phyloP scores from a whole-genome alignment of 2,888 invertebrate species.

The Platerodrilus igneus region DNA sequence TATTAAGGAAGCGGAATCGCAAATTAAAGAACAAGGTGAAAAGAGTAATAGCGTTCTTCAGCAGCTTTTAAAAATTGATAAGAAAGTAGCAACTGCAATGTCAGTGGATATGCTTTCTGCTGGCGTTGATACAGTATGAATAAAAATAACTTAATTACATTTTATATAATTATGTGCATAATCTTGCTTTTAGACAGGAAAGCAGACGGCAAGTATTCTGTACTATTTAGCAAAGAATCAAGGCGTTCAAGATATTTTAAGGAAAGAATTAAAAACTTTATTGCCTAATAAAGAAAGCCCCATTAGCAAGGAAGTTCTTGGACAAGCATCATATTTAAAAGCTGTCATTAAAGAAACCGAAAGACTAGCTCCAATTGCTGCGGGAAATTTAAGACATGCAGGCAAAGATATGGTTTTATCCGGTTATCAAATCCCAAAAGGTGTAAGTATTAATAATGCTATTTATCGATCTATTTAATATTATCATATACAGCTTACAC shows the following conservation, averaged over 20 bases:
- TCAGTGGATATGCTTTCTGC: constrained; percentile 66
- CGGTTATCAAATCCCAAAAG: constrained; percentile 44
- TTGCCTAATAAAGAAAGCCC: constrained; percentile 36
- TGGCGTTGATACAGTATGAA: constrained; percentile 71
- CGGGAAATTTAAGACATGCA: constrained; percentile 32
- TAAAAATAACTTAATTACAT: constrained; percentile 31
- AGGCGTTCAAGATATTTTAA: constrained; percentile 45
- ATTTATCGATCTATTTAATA: too few relatives aligned
- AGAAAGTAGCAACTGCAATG: constrained; percentile 60
- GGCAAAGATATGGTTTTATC: constrained; percentile 40
- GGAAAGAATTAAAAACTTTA: constrained; percentile 41
- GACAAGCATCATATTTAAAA: constrained; percentile 51
- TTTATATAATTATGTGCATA: not conserved
- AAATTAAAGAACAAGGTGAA: constrained; percentile 38
- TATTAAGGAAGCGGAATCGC: constrained; percentile 34
- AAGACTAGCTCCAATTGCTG: constrained; percentile 41
- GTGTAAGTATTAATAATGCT: constrained; percentile 41
- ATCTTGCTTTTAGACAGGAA: constrained; percentile 46
- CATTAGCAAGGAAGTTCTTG: constrained; percentile 43
- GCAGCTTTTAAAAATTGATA: constrained; percentile 58
- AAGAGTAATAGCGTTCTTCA: constrained; percentile 63
- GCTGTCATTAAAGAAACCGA: constrained; percentile 62
- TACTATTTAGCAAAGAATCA: constrained; percentile 48
- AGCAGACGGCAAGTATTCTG: constrained; percentile 44
- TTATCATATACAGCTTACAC: too few relatives aligned